These are phyloP conservation scores for Zaprionus tsacasi DNA, from an alignment of 1,140 invertebrate genomes.

Conservation along the genomic window DNA sequence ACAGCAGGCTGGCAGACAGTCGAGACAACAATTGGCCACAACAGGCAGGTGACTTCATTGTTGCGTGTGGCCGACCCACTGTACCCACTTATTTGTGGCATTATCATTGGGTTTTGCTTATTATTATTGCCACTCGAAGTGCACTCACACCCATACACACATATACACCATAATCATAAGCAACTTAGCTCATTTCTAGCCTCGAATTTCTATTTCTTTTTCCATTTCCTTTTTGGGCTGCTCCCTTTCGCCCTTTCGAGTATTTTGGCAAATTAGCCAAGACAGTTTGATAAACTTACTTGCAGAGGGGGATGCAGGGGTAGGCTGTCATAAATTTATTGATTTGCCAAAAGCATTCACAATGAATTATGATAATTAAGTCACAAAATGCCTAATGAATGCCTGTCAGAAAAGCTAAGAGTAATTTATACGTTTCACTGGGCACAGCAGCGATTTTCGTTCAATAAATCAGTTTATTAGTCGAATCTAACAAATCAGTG, in stretches of 20 bases:
- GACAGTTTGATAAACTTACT: conserved; percentile 26
- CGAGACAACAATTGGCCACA: not conserved
- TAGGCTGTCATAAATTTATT: conserved; percentile 44
- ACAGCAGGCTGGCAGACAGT: not conserved
- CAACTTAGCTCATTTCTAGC: not conserved
- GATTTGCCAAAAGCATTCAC: conserved; percentile 38
- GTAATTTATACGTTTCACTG: conserved; percentile 43
- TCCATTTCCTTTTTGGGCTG: not conserved
- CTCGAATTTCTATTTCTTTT: not conserved
- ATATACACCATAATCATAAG: not conserved
- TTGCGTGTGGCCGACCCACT: conserved; percentile 7
- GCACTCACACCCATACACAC: not conserved
- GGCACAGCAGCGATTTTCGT: conserved; percentile 32
- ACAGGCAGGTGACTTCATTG: conserved; percentile 21
- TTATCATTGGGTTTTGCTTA: not conserved
- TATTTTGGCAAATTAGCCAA: conserved; percentile 21
- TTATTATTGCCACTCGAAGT: not conserved
- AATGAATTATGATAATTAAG: conserved; percentile 58
- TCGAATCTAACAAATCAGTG: conserved; percentile 1
- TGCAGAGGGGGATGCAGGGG: not conserved
- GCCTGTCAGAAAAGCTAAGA: conserved; percentile 46
- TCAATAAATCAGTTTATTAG: conserved; percentile 47
- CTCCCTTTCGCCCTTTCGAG: not conserved
- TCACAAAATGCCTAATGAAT: conserved; percentile 46
- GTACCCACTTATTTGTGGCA: conserved; percentile 17